These are phyloP conservation scores for Hydrozoanthus tunicans DNA, from an alignment of 64 coral and sea anemone genomes.

Conservation along the genomic window DNA sequence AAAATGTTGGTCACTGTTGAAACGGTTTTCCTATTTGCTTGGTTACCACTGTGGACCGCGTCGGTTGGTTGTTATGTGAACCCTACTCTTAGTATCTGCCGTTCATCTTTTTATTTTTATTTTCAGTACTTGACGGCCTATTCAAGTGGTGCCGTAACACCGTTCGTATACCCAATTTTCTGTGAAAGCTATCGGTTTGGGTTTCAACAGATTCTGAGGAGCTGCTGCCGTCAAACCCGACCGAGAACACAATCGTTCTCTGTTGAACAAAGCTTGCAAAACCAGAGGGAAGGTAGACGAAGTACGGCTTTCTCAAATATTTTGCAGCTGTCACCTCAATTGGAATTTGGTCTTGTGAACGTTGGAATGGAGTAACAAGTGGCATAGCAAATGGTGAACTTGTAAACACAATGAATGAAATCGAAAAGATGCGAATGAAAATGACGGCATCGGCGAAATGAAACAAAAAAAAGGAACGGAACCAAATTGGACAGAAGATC, in stretches of 20 bases:
- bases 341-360: not conserved
- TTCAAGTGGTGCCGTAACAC: not conserved
- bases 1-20: conserved; percentile 5
- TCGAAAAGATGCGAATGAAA: no score
- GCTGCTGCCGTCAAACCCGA: not conserved
- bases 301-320: not conserved
- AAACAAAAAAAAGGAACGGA: no score
- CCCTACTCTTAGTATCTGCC: not conserved
- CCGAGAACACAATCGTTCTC: not conserved
- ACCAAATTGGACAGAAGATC: no score
- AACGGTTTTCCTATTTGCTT: not conserved
- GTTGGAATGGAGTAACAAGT: not conserved
- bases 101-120: conserved; percentile 17
- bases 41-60: not conserved
- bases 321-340: not conserved
- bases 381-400: no score
- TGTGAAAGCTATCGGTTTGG: conserved; percentile 8
- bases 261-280: not conserved
- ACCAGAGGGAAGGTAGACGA: not conserved
- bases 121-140: conserved; percentile 5
- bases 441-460: no score
- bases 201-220: conserved; percentile 1
- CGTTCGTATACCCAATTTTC: not conserved
- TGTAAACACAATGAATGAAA: no score
- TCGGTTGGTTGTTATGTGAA: not conserved